Evolutionary conservation across 2,888 invertebrate genomes (phyloP).

Genomic region (Drosophila greeni): DNA sequence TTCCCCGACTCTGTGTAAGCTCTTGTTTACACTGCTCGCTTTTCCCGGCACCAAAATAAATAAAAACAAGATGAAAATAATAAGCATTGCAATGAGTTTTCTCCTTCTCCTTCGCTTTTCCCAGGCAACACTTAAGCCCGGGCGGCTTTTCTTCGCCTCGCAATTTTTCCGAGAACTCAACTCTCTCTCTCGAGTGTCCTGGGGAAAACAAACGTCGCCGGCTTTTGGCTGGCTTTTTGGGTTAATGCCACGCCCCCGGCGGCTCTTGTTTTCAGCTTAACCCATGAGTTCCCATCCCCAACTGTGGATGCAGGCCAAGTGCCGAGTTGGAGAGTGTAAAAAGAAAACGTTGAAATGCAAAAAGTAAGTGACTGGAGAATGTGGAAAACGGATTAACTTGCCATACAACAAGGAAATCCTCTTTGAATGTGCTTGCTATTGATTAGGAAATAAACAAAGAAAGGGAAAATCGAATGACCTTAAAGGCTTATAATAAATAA

Average conservation of each 20-base stretch:
- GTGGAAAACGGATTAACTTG: conserved; percentile 19
- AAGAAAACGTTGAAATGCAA: conserved; percentile 27
- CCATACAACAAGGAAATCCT: background rate
- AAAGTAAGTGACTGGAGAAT: conserved; percentile 17
- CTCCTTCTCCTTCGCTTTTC: conserved; percentile 18
- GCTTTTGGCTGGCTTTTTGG: conserved; percentile 41
- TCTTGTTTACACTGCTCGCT: conserved; percentile 20
- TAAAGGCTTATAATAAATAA: background rate
- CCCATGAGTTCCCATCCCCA: background rate
- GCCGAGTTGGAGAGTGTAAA: conserved; percentile 28
- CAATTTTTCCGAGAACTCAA: conserved; percentile 30
- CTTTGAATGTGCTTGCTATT: background rate
- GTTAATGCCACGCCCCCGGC: conserved; percentile 38
- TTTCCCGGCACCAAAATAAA: conserved; percentile 2
- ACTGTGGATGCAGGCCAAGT: conserved; percentile 36
- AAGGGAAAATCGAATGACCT: background rate
- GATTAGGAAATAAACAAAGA: background rate
- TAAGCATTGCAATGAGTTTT: conserved; percentile 36
- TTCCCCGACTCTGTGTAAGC: background rate
- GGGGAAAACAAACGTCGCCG: conserved; percentile 41
- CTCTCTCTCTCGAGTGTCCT: conserved; percentile 23
- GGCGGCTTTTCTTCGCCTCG: conserved; percentile 35
- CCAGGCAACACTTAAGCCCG: conserved; percentile 32
- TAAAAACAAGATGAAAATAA: conserved; percentile 21
- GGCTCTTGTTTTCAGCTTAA: conserved; percentile 43